Evolutionary conservation across 2,888 invertebrate species (phyloP), one percentile per base, ranked within the genome.

Genomic region (Cheilosia vernalis): DNA sequence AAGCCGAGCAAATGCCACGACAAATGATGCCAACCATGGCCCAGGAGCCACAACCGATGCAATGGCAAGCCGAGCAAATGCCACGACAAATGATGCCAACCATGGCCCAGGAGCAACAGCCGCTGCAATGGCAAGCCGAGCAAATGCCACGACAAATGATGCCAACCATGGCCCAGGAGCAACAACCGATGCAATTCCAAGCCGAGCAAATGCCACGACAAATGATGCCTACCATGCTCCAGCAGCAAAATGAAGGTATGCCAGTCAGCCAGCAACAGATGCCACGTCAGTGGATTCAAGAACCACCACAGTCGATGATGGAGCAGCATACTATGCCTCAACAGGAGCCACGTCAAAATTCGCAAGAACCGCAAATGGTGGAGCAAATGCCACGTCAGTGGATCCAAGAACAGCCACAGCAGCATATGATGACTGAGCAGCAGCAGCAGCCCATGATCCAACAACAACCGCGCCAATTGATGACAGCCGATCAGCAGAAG

Each of bases 311-410:
- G 44, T 17, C 17, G 44, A 7, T n/a, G n/a, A 44, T 44, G 7
- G n/a, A 51, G 33, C 56, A 58, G 15, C 55, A 37, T 4, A n/a
- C 44, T 7, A 37, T 33, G 2, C 27, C 69, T 9, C 51, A 69
- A 49, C 58, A 44, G 15, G 42, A 70, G 30, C 47, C 63, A 17
- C 42, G 61, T 15, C 17, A 47, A 44, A 27, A 51, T 10, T 5
- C 44, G 0, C 76, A 81, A 60, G 61, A 63, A 4, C 49, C 60
- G 21, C 76, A 44, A 42, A 30, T 13, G 3, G 44, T 56, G 15
- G 67, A 67, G 17, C 64, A 72, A 53, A 56, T 53, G 40, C 64
- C 70, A 19, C 77, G 70, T 60, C 82, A 78, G 10, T 78, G 66
- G 72, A 42, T 60, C 13, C 60, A 77, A 44, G 63, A 82, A 33